Base-by-base conservation (phyloP, 2,797 vertebrate species). In the Crypturellus tataupa region DNA sequence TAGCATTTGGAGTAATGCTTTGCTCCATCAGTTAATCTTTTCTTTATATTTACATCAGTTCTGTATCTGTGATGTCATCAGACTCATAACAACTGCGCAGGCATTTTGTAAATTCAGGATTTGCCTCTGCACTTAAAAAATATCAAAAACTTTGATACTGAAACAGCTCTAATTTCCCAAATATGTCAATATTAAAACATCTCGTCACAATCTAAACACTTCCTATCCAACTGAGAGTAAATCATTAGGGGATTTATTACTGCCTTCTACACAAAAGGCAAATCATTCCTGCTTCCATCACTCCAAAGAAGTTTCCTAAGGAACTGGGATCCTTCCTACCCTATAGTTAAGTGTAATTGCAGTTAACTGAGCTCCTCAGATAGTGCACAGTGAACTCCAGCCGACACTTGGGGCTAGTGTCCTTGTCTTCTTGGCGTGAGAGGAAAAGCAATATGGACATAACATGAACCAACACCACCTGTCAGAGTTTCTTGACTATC, bases 401-500 rank as follows among this genome's bases (percentile, higher is more conserved):
- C 14, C 51, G 7, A 53, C 27, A 42, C 49, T 42, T 35, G 29
- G 42, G 40, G 31, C 63, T 63, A 6, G 35, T 35, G 10, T 42
- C 67, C 31, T 33, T 4, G 16, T 42, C 4, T 20, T 19, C 13
- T 18, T 8, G 59, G 25, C 20, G 27, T 63, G 58, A 53, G 15
- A 46, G 33, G 42, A 23, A 6, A 62, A 42, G 14, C 35, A 13
- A 51, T 12, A 40, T 5, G 9, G 25, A n/a, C 10, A 7, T 42
- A 42, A 64, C 10, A 20, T 37, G 58, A 42, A 42, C 1, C 5
- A 35, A 65, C 51, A 49, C 13, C 0, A 0, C 35, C 20, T 65
- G 64, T 42, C 39, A 20, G 33, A 33, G 5, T 40, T 60, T 35
- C 51, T 86, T 81, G 83, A 31, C 42, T 49, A 4, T n/a, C n/a